These are phyloP conservation scores for Himalopsyche japonica DNA, from an alignment of 2,888 invertebrate species.

Conservation along the genomic window DNA sequence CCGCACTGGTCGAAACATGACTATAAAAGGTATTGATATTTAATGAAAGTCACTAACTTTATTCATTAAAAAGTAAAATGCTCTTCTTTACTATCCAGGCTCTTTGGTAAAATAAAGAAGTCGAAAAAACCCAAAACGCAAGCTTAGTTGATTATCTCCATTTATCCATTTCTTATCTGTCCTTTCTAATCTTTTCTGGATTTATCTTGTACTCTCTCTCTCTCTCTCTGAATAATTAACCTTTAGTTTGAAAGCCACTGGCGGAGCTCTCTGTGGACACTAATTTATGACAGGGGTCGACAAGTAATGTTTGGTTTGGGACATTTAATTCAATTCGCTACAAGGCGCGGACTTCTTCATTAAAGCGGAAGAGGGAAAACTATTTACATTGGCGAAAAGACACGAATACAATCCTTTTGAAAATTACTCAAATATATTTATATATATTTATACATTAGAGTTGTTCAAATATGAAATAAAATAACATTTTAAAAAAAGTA, in stretches of 20 bases:
- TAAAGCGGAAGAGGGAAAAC: neutral
- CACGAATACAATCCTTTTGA: neutral
- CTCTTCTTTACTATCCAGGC: too few relatives aligned
- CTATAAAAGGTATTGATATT: too few relatives aligned
- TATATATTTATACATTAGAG: too few relatives aligned
- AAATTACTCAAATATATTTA: too few relatives aligned
- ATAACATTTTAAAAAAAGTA: too few relatives aligned
- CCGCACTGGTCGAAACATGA: too few relatives aligned
- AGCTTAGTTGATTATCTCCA: neutral
- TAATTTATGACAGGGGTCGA: constrained; percentile 1
- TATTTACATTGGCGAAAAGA: neutral
- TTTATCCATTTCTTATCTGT: neutral
- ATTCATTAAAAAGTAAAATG: too few relatives aligned
- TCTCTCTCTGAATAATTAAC: neutral
- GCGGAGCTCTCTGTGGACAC: neutral
- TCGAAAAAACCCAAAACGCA: neutral
- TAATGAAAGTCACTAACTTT: too few relatives aligned
- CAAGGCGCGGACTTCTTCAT: neutral
- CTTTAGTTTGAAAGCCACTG: neutral
- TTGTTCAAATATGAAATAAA: too few relatives aligned
- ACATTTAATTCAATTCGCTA: neutral
- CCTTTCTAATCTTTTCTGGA: neutral
- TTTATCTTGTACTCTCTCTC: neutral
- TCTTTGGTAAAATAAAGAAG: too few relatives aligned
- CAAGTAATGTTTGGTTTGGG: neutral